A percentile compares a stretch with the other conserved stretches of the same genome.
phyloP scores from a whole-genome alignment of 1,140 invertebrate genomes.

The Eupristina koningsbergeri region DNA sequence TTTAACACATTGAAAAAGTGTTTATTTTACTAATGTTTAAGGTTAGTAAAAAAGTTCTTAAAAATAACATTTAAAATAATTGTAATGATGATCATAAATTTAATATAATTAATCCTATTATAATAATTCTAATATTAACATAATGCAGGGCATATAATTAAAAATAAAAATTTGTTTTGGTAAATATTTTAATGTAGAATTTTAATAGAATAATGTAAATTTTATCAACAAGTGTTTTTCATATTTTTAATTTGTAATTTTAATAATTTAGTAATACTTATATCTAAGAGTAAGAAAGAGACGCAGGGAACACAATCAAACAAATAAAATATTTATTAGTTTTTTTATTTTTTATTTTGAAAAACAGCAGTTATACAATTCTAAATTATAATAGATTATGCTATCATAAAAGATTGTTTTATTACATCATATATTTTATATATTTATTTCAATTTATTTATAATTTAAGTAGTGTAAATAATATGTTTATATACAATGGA shows the following conservation, averaged over 20 bases:
- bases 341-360: background rate
- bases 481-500: constrained; percentile 26
- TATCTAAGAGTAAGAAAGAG: background rate
- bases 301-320: background rate
- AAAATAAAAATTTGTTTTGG: background rate
- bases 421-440: constrained; percentile 14
- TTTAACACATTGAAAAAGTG: background rate
- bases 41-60: background rate
- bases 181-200: background rate
- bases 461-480: constrained; percentile 13
- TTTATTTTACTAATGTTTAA: background rate
- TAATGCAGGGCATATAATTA: too few species aligned
- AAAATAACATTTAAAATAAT: constrained; percentile 24
- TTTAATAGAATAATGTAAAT: background rate
- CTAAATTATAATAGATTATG: constrained; percentile 15
- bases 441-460: constrained; percentile 5
- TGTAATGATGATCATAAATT: background rate
- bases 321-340: background rate
- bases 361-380: constrained; percentile 18
- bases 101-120: too few species aligned
- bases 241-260: background rate
- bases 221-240: background rate
- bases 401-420: background rate
- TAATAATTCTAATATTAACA: too few species aligned
- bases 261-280: background rate